Evolutionary conservation across 2,888 invertebrate species (phyloP).

Genomic region (Noctua fimbriata): DNA sequence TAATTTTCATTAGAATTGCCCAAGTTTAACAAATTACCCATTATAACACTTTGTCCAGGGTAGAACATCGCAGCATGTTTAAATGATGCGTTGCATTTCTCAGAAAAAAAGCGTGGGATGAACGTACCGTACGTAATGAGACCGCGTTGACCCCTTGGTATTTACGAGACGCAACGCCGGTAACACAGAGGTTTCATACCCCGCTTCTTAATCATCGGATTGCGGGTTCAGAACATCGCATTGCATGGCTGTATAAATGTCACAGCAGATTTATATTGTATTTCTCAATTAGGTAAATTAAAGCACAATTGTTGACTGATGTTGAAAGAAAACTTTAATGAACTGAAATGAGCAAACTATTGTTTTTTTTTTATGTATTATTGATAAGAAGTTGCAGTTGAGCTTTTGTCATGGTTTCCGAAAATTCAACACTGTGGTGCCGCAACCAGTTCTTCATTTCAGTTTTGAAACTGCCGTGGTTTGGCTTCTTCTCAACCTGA

Average conservation of each 20-base stretch:
- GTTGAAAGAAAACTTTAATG: background rate
- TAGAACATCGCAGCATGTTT: background rate
- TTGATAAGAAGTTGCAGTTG: background rate
- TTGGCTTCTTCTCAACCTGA: background rate
- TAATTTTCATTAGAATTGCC: background rate
- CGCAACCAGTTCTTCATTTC: background rate
- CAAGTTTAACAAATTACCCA: background rate
- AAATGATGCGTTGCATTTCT: conserved; percentile 2
- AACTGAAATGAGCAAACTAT: background rate
- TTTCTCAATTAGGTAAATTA: background rate
- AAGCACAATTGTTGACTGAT: background rate
- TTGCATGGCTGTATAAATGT: background rate
- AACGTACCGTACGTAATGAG: conserved; percentile 18
- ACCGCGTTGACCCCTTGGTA: conserved; percentile 33
- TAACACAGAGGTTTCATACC: conserved; percentile 4
- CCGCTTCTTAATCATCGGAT: conserved; percentile 9
- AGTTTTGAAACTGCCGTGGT: background rate
- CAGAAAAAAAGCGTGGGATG: conserved; percentile 29
- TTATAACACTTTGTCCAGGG: background rate
- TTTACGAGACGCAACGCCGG: conserved; percentile 24
- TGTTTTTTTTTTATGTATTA: background rate
- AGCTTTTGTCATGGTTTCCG: background rate
- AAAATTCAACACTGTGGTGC: background rate
- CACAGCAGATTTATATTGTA: background rate
- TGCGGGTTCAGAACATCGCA: conserved; percentile 10